These are phyloP conservation scores for Oreochromis spilurus DNA, from an alignment of 2,113 vertebrate genomes.

Conservation along the genomic window DNA sequence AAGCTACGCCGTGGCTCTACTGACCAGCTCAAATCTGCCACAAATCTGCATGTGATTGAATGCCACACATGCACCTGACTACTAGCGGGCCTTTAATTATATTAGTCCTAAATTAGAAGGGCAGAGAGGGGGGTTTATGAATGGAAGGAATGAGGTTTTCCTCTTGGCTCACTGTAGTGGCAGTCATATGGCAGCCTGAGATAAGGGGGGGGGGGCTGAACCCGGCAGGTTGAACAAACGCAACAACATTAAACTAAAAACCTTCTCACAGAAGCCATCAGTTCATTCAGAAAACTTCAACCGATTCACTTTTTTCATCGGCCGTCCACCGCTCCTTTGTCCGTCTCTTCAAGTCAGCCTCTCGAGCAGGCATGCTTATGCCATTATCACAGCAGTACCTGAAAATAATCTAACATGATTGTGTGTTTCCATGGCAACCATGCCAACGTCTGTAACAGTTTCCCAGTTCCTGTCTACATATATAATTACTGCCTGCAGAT, in stretches of 20 bases:
- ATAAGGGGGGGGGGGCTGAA: not conserved
- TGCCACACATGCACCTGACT: conserved; percentile 38
- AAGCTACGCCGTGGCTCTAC: conserved; percentile 26
- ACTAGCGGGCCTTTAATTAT: conserved; percentile 42
- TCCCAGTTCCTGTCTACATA: conserved; percentile 56
- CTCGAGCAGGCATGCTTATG: not conserved
- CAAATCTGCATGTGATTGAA: conserved; percentile 56
- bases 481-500: conserved; percentile 55
- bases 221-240: not conserved
- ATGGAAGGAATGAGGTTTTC: conserved; percentile 62
- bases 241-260: not conserved
- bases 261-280: not conserved
- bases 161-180: conserved; percentile 32
- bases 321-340: not conserved
- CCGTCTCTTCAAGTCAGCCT: not conserved
- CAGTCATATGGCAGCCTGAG: conserved; percentile 9
- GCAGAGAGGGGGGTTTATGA: conserved; percentile 39
- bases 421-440: conserved; percentile 66
- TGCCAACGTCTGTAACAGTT: conserved; percentile 46
- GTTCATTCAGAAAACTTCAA: not conserved
- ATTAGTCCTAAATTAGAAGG: conserved; percentile 26
- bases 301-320: not conserved
- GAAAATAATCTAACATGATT: conserved; percentile 65
- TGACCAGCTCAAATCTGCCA: conserved; percentile 47
- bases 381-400: conserved; percentile 56